These are phyloP conservation scores for Epinotia bilunana DNA, from an alignment of 2,888 invertebrate genomes.

Conservation along the genomic window DNA sequence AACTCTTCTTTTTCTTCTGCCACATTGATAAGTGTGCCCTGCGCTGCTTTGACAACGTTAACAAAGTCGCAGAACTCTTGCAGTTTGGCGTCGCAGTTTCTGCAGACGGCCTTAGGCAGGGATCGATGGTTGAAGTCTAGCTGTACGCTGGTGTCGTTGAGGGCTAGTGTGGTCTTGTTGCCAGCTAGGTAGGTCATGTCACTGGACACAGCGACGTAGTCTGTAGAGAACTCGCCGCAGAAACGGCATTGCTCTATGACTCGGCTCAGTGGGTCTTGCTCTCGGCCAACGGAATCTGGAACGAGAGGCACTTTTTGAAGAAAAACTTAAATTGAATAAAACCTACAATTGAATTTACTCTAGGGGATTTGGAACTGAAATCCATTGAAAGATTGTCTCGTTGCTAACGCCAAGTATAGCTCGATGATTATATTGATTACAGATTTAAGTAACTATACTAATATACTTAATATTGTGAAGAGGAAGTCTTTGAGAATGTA, in stretches of 20 bases:
- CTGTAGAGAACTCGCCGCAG: slow-evolving; percentile 11
- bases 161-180: neutral
- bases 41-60: slow-evolving; percentile 6
- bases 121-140: slow-evolving; percentile 2
- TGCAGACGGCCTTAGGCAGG: neutral
- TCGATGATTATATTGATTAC: too few species aligned
- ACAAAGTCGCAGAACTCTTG: neutral
- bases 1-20: neutral
- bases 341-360: too few species aligned
- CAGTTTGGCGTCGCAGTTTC: slow-evolving; percentile 8
- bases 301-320: neutral
- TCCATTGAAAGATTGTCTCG: too few species aligned
- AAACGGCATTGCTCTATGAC: slow-evolving; percentile 5
- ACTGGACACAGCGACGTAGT: neutral
- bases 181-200: neutral
- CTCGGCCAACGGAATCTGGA: neutral
- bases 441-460: too few species aligned
- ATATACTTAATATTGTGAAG: too few species aligned
- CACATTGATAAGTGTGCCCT: slow-evolving; percentile 5
- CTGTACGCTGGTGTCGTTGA: slow-evolving; percentile 4
- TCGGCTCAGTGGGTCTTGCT: neutral
- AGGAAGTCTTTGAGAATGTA: too few species aligned
- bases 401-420: too few species aligned
- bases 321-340: neutral
- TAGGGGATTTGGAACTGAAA: too few species aligned